Percentiles rank a stretch among this genome's conserved stretches.
These are phyloP conservation scores for Nomada ferruginata DNA, from an alignment of 2,888 invertebrate genomes.

Conservation along the genomic window DNA sequence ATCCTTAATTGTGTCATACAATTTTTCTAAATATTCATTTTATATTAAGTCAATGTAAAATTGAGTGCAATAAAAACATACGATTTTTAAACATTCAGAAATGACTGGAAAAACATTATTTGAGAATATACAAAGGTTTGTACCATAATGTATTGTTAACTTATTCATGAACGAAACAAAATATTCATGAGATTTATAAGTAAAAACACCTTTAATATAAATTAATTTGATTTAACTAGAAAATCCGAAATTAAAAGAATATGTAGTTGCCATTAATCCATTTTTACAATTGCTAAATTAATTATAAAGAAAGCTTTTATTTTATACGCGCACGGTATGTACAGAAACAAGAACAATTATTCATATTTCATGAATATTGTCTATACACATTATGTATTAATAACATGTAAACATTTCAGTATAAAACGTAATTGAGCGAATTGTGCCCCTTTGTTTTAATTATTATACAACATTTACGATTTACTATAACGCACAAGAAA, in stretches of 20 bases:
- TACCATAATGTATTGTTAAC: conserved; percentile 2
- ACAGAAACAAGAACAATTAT: conserved; percentile 11
- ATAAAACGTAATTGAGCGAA: not conserved
- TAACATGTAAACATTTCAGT: conserved; percentile 11
- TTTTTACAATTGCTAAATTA: not conserved
- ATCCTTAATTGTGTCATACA: conserved; percentile 47
- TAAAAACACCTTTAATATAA: not conserved
- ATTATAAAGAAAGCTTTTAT: not conserved
- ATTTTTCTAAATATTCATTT: conserved; percentile 47
- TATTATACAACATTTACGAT: conserved; percentile 6
- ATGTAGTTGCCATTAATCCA: not conserved
- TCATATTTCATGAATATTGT: conserved; percentile 34
- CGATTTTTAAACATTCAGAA: conserved; percentile 25
- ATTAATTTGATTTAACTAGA: not conserved
- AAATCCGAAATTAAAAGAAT: not conserved
- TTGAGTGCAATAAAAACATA: conserved; percentile 44
- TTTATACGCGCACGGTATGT: not conserved
- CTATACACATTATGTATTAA: conserved; percentile 7
- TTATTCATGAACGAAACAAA: conserved; percentile 11
- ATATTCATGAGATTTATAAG: conserved; percentile 26
- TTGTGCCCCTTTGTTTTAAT: not conserved
- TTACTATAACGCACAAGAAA: conserved; percentile 10
- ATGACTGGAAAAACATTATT: conserved; percentile 2
- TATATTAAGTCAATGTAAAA: conserved; percentile 67
- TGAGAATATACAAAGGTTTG: not conserved